Percentiles rank a stretch among this genome's conserved stretches.
Evolutionary conservation across 2,797 vertebrate species (phyloP).

Genomic region (Siniperca scherzeri): DNA sequence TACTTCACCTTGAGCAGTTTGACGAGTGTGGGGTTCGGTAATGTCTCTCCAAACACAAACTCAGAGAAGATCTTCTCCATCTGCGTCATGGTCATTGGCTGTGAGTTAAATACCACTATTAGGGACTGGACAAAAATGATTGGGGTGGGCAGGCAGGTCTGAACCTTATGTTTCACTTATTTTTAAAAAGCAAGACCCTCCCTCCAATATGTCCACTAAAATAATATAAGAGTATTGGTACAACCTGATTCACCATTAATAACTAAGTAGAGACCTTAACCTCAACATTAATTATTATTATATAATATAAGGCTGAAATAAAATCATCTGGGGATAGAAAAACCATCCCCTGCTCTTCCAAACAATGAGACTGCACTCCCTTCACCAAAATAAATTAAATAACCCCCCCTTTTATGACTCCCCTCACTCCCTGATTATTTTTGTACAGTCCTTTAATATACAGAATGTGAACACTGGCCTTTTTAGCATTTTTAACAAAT

Average conservation of each 20-base stretch:
- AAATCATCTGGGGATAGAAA: too few relatives aligned
- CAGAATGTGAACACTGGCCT: not conserved
- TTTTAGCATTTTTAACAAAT: not conserved
- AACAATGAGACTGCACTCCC: not conserved
- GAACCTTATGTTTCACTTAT: not conserved
- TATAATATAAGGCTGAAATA: not conserved
- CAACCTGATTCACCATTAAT: not conserved
- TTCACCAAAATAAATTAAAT: not conserved
- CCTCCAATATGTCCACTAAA: not conserved
- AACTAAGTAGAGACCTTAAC: not conserved
- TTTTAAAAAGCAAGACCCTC: not conserved
- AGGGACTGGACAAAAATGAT: not conserved
- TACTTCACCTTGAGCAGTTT: constrained; percentile 99
- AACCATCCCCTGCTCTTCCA: not conserved
- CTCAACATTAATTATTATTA: not conserved
- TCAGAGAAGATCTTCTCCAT: constrained; percentile 99
- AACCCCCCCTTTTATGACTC: not conserved
- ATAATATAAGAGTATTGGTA: not conserved
- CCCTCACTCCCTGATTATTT: not conserved
- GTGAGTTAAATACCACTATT: constrained; percentile 86
- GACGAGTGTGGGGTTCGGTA: constrained; percentile 98
- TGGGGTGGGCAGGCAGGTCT: too few relatives aligned
- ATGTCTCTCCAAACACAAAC: constrained; percentile 98
- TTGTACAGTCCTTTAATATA: not conserved
- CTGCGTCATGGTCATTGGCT: constrained; percentile 99